Conservation (phyloP, 2,888 invertebrate species). For the Dicyrtomina minuta region DNA sequence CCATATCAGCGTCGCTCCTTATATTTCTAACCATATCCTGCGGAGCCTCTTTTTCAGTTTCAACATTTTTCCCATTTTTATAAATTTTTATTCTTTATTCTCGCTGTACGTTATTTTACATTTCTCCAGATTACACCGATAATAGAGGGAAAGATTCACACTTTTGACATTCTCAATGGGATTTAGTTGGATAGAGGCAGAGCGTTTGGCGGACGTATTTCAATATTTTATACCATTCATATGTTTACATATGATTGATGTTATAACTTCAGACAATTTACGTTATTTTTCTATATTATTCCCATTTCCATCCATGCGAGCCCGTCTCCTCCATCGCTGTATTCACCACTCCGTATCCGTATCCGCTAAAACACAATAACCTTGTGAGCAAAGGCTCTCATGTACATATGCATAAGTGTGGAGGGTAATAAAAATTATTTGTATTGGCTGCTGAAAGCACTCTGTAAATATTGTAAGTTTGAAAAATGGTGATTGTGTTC, state of each 20-base stretch:
- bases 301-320: not conserved
- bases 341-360: not conserved
- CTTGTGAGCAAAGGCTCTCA: not conserved
- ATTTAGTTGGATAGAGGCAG: constrained; percentile 8
- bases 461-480: no score
- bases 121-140: constrained; percentile 7
- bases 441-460: no score
- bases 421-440: no score
- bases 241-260: constrained; percentile 23
- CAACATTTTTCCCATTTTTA: not conserved
- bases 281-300: not conserved
- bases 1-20: no score
- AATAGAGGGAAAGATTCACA: constrained; percentile 10
- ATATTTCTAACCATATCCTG: no score
- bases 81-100: not conserved
- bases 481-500: no score
- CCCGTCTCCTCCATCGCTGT: not conserved
- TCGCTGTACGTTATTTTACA: not conserved
- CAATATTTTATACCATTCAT: constrained; percentile 27
- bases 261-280: not conserved
- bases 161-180: constrained; percentile 17
- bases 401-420: no score
- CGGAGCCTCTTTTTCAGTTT: no score
- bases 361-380: not conserved
- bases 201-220: constrained; percentile 25